A percentile compares a stretch with the other conserved stretches of the same genome.
Conservation (phyloP, 92 coral and sea anemone species). For the Phymanthus crucifer region DNA sequence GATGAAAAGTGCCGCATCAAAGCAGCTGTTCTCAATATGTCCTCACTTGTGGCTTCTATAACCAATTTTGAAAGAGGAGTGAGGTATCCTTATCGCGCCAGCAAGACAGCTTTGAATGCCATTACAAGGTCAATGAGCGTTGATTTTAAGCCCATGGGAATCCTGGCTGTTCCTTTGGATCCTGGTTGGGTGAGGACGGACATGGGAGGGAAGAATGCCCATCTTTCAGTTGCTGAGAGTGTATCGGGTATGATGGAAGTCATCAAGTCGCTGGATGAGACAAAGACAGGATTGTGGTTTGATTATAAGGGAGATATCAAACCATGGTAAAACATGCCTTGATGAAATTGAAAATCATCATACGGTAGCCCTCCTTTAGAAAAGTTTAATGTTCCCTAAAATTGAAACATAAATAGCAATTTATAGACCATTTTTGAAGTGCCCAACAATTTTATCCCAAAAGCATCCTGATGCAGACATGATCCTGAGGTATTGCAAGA, state of each 20-base stretch:
- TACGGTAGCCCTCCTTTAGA: no score
- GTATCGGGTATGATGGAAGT: conserved; percentile 68
- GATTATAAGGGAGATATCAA: conserved; percentile 38
- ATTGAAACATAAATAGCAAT: no score
- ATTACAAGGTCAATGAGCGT: conserved; percentile 69
- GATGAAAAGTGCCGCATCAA: conserved; percentile 27
- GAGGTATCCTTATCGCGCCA: conserved; percentile 56
- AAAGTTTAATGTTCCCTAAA: no score
- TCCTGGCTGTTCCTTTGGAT: conserved; percentile 52
- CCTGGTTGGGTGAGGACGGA: conserved; percentile 89
- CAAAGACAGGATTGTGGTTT: conserved; percentile 30
- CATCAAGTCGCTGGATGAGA: conserved; percentile 63
- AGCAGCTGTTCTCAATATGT: conserved; percentile 64
- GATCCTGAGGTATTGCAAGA: no score
- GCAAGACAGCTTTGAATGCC: conserved; percentile 73
- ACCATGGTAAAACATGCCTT: conserved; percentile 20
- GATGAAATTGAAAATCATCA: no score
- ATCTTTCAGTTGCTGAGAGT: conserved; percentile 39
- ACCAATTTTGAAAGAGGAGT: conserved; percentile 36
- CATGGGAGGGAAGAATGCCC: conserved; percentile 62
- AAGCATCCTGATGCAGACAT: no score
- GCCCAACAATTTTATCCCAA: no score
- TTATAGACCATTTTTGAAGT: no score
- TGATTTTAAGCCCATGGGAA: conserved; percentile 60
- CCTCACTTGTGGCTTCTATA: conserved; percentile 51